Percentiles rank a stretch among this genome's conserved stretches.
Conservation (phyloP, 2,797 vertebrate species). For the Labroides dimidiatus region DNA sequence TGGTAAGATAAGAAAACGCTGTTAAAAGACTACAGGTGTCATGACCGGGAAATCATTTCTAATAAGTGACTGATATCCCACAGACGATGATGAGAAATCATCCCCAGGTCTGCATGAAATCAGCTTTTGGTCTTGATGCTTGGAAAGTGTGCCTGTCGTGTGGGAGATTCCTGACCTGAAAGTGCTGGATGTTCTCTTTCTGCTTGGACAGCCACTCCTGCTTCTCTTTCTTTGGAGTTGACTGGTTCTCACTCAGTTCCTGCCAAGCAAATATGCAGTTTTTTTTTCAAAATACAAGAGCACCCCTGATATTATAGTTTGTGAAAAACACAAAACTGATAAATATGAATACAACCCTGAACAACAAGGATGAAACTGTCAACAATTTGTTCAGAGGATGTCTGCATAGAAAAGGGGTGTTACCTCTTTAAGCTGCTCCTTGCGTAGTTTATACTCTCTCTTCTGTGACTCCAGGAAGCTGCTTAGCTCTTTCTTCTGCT, state of each 20-base stretch:
- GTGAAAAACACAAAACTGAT: not conserved
- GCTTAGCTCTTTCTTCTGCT: slow-evolving; percentile 98
- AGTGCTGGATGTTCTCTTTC: slow-evolving; percentile 98
- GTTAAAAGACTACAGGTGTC: too few species aligned
- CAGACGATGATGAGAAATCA: not conserved
- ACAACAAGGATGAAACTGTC: not conserved
- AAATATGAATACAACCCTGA: not conserved
- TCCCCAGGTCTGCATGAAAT: not conserved
- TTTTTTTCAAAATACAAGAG: not conserved
- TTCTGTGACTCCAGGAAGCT: slow-evolving; percentile 98
- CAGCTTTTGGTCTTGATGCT: not conserved
- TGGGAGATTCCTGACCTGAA: slow-evolving; percentile 89
- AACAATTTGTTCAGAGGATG: not conserved
- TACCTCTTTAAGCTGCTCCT: slow-evolving; percentile 97
- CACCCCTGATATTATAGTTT: too few species aligned
- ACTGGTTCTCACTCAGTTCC: slow-evolving; percentile 99
- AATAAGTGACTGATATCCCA: too few species aligned
- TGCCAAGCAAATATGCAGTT: slow-evolving; percentile 63
- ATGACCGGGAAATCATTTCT: not conserved
- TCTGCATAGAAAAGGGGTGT: not conserved
- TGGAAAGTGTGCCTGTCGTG: not conserved
- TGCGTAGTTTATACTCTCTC: slow-evolving; percentile 97
- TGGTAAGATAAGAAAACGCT: not conserved
- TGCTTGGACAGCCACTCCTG: slow-evolving; percentile 98
- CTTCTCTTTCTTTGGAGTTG: slow-evolving; percentile 98